Evolutionary conservation across 37 sponge, comb jelly and placozoan species (phyloP), one percentile per base, ranked within the genome.

Genomic region (Lycopodina hypogea): DNA sequence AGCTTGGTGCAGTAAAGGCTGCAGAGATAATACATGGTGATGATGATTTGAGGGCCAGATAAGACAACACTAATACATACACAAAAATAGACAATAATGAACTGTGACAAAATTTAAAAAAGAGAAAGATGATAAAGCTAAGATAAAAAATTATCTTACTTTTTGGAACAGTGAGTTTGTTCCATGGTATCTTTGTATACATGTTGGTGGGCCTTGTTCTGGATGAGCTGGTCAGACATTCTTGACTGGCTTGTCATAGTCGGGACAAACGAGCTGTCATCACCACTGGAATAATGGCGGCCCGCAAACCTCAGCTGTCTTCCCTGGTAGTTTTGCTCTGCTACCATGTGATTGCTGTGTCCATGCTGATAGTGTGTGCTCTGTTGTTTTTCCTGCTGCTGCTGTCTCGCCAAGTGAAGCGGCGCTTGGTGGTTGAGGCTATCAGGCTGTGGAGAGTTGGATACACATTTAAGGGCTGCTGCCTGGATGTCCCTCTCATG

Each of bases 391-490:
- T 50, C 51, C 29, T 30, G 11, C 3, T 53, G 74, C 50, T 71
- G 71, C 19, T 45, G 45, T 36, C 68, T 4, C 1, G 3, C 42
- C 6, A 60, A 26, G 15, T 21, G 48, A 7, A 30, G 66, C 0
- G 56, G 75, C 3, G 74, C 69, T 42, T 18, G 68, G 22, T 63
- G 89, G 57, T 83, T 71, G 12, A 89, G 64, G 7, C 61, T 48
- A 7, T 83, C 84, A 0, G 68, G 50, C 19, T 66, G 78, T 0
- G 80, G 79, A 1, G 81, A 63, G 72, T 77, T 86, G 69, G 41
- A 80, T 11, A 90, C 78, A 22, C 85, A 68, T 1, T 81, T 37
- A 17, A 76, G 85, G 42, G 91, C 91, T 23, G 83, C 91, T 37
- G 75, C 74, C 26, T 68, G 72, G 2, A 86, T 86, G 36, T 78